Base-by-base conservation (phyloP, 1,140 invertebrate species). In the Listronotus oregonensis region DNA sequence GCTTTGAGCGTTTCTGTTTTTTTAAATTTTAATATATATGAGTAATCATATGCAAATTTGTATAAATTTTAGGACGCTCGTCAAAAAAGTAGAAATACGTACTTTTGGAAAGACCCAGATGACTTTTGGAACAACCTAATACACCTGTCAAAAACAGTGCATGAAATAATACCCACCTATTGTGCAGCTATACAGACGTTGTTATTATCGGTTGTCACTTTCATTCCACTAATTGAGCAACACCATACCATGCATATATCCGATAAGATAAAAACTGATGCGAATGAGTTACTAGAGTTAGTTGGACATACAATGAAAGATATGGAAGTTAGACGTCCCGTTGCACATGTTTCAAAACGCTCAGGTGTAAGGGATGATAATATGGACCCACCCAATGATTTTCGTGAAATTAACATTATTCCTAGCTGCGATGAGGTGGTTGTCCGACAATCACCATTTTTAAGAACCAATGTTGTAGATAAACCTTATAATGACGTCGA, bases 401-500 rank as follows among this genome's bases (percentile, higher is more conserved):
- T 85, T 40, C 78, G 82, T 6, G 69, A 80, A 52, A 71, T 85
- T 18, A 78, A 77, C 59, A 65, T 85, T 6, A 72, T 80, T 40
- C 84, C 83, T 3, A 79, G 68, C 49, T 60, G 60, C 7, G 49
- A 71, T 11, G 79, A 83, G 65, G 73, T 83, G 40, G 64, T 68
- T 5, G 31, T 71, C 1, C 3, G 37, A 6, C 65, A 60, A 86
- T 82, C 76, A 64, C 73, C 67, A 50, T 76, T 87, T 82, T 77
- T 70, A 90, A 9, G 78, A 85, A 78, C 82, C 9, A 90, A 89
- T 74, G 84, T 86, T 43, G 73, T 84, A 0, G 68, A 83, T 34
- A 89, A 88, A 71, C 77, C 79, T 0, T 93, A 90, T 75, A 68
- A 78, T 7, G 78, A 84, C 73, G 79, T 85, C 0, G 82, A 89